Base-by-base conservation (phyloP, 2,113 vertebrate genomes). In the Cettia cetti region DNA sequence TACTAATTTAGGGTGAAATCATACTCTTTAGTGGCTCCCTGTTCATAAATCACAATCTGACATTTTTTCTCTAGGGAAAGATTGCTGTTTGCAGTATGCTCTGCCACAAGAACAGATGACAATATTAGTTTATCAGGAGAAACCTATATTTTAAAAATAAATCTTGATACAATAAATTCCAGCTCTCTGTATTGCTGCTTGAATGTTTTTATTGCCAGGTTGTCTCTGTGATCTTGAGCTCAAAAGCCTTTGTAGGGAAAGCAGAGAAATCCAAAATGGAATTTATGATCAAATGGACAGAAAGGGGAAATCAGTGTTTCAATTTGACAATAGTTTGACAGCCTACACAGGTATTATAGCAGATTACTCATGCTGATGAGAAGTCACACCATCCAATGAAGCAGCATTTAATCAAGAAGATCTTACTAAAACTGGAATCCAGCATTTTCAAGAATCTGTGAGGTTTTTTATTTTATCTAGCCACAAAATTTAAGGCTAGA, bases 1-100 rank as follows among this genome's bases (percentile, higher is more conserved):
- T 91, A 96, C 95, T 97, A 95, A 97, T 97, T 96, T 97, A 95
- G 95, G 85, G 97, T 95, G 91, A 97, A 97, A 96, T 96, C 97
- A 95, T 96, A 86, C 80, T 96, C 96, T 96, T 97, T 95, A 94
- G 93, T 83, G 77, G 79, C 89, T 97, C 96, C 61, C 84, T 95
- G 79, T 96, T 96, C 96, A 97, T 97, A 96, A 97, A 97, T 97
- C 96, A 96, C 93, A 93, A 94, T 93, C 90, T 96, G 97, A 95
- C 94, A 86, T 71, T 79, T 90, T 94, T 96, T 82, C 97, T 96
- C 93, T 49, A 50, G 86, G 93, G 96, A 80, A 93, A 91, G 76
- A 94, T 96, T 86, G 95, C 91, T 96, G 94, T 96, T 93, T 94
- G 93, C 89, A 68, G 93, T 81, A 65, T 91, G 78, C 81, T 96